Evolutionary conservation across 2,113 vertebrate species (phyloP).

Genomic region (Puntigrus tetrazona): DNA sequence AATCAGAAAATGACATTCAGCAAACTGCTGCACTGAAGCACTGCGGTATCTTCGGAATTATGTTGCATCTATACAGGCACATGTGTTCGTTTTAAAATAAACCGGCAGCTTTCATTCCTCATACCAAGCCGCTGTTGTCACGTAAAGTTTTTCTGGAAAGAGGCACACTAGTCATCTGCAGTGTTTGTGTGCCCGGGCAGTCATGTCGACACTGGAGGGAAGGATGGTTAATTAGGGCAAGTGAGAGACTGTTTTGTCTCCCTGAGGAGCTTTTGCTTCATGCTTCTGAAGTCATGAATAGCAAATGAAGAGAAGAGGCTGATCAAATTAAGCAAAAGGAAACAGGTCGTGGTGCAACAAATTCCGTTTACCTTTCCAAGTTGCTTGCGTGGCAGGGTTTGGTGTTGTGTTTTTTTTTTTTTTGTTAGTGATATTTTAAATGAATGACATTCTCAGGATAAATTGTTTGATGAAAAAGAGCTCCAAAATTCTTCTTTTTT

Average conservation of each 20-base stretch:
- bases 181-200: constrained; percentile 7
- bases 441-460: neutral
- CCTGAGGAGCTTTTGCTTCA: constrained; percentile 20
- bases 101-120: constrained; percentile 16
- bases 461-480: neutral
- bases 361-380: constrained; percentile 10
- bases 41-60: neutral
- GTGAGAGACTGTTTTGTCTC: constrained; percentile 15
- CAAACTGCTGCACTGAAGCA: neutral
- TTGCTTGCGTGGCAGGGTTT: neutral
- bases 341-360: neutral
- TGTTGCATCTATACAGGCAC: neutral
- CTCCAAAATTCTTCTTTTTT: neutral
- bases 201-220: constrained; percentile 4
- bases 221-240: constrained; percentile 30
- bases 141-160: neutral
- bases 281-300: constrained; percentile 17
- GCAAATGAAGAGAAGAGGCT: constrained; percentile 6
- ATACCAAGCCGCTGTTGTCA: constrained; percentile 24
- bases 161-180: neutral
- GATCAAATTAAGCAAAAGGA: constrained; percentile 10
- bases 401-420: too few species aligned
- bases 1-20: constrained; percentile 9
- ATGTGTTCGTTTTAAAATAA: constrained; percentile 12
- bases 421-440: too few species aligned